Evolutionary conservation across 2,888 invertebrate species (phyloP).

Genomic region (Lochmaea capreae): DNA sequence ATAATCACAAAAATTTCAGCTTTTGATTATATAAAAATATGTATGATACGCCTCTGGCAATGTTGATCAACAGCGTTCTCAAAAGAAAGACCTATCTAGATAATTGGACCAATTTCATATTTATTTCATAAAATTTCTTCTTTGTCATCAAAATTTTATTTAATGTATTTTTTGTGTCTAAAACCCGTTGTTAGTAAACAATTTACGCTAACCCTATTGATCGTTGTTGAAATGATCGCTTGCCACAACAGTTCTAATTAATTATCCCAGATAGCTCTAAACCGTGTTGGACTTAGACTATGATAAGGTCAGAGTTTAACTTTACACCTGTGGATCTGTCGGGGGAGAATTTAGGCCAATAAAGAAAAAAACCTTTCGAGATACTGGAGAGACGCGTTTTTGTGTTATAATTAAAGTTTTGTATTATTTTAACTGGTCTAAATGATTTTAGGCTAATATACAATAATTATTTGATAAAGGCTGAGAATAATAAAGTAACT

Average conservation of each 20-base stretch:
- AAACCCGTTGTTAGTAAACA: not conserved
- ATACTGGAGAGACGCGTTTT: no score
- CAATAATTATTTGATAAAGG: constrained; percentile 4
- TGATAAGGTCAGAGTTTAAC: constrained; percentile 23
- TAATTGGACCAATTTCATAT: no score
- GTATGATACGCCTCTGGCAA: no score
- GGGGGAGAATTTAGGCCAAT: not conserved
- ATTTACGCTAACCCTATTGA: constrained; percentile 1
- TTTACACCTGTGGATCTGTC: constrained; percentile 26
- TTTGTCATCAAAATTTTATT: no score
- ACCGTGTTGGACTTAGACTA: constrained; percentile 12
- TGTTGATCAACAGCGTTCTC: no score
- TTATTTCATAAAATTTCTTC: no score
- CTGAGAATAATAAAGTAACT: constrained; percentile 10
- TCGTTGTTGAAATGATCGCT: not conserved
- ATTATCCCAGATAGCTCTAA: constrained; percentile 13
- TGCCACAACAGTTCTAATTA: constrained; percentile 14
- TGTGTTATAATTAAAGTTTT: no score
- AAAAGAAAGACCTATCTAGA: no score
- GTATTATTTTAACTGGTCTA: not conserved
- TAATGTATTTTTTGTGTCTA: not conserved
- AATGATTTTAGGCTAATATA: not conserved
- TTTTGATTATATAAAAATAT: no score
- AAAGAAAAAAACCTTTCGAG: not conserved
- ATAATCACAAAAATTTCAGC: no score